Evolutionary conservation across 2,888 invertebrate species (phyloP), one percentile per base, ranked within the genome.

Genomic region (Synergus japonicus): DNA sequence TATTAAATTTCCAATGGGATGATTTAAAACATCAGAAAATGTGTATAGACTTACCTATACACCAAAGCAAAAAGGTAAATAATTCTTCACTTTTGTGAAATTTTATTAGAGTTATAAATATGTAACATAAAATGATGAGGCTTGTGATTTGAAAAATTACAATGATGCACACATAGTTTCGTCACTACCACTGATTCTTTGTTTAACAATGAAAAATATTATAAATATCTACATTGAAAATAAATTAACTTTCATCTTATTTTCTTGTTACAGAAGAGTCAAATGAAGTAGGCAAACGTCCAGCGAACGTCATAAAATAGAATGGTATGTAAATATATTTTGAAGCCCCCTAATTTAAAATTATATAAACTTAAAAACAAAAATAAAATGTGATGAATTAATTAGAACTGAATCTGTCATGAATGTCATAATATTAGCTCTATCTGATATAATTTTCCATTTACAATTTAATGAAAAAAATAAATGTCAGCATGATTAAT

Each of bases 131-230:
- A 76, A 81, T 83, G 83, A 83, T 82, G 83, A 83, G 79, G 43
- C 15, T 49, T 79, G 82, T 82, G 83, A 82, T 86, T 86, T 88
- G 89, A 86, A 84, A 82, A 80, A 78, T 77, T 81, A 80, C 37
- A 29, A 85, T 91, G 90, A 90, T 90, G 85, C 79, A 85, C 83
- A 82, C 76, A 81, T 83, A 54, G 81, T 85, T 86, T 91, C 91
- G 91, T 91, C 91, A 90, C 91, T 91, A 91, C 91, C 91, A 86
- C 91, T 91, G 91, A 91, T 78, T 73, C 43, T 58, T 69, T 29
- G 22, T 65, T 77, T 58, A 43, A 58, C 77, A 67, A 67, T 12
- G n/a, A 15, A 7, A 49, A 69, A 15, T 79, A 4, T 65, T 12
- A 76, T 60, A 29, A 54, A n/a, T 29, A 22, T 54, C 0, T 46